These are phyloP conservation scores for Nomada hirtipes DNA, from an alignment of 2,888 invertebrate species.

Conservation along the genomic window DNA sequence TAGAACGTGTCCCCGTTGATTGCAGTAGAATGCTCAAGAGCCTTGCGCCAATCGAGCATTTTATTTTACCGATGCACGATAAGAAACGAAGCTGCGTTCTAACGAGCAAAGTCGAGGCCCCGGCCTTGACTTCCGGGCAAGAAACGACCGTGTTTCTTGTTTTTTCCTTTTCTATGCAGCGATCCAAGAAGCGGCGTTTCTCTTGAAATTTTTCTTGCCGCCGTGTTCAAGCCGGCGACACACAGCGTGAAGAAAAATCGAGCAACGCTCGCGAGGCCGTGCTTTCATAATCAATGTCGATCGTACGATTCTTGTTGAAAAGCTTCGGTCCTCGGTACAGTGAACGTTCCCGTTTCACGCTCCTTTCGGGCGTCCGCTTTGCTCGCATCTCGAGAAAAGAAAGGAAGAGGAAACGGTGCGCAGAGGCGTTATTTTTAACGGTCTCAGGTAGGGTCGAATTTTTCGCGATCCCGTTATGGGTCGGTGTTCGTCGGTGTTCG, in stretches of 20 bases:
- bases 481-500: constrained; percentile 16
- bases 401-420: not conserved
- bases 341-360: constrained; percentile 29
- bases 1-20: no score
- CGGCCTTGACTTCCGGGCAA: constrained; percentile 60
- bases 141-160: constrained; percentile 52
- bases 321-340: not conserved
- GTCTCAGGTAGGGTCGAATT: constrained; percentile 62
- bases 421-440: constrained; percentile 53
- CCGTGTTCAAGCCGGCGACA: constrained; percentile 36
- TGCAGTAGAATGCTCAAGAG: no score
- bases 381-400: constrained; percentile 1
- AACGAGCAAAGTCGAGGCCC: constrained; percentile 64
- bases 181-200: constrained; percentile 18
- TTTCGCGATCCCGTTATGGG: constrained; percentile 71
- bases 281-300: not conserved
- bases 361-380: constrained; percentile 6
- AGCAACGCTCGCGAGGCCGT: constrained; percentile 24
- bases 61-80: not conserved
- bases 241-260: constrained; percentile 24
- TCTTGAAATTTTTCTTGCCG: constrained; percentile 32
- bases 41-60: not conserved
- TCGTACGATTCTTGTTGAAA: no score
- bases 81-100: constrained; percentile 30
- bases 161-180: not conserved